A percentile compares a stretch with the other conserved stretches of the same genome.
Conservation (phyloP, 2,113 vertebrate species). For the Hemiprocne comata region DNA sequence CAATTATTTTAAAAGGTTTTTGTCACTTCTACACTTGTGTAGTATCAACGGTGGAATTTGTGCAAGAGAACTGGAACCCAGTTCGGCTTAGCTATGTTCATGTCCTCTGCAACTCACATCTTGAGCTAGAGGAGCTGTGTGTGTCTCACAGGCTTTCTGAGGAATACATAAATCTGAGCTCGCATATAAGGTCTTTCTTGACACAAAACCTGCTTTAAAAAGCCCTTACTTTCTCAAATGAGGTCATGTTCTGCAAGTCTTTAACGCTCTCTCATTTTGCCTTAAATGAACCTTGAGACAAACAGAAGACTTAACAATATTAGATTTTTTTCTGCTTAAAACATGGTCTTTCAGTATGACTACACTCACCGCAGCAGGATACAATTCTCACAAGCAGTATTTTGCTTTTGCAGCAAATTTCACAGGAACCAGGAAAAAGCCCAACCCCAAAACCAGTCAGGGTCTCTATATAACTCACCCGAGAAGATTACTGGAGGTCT, state of each 20-base stretch:
- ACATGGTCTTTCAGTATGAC: neutral
- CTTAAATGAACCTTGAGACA: neutral
- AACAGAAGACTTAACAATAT: neutral
- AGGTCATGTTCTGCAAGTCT: neutral
- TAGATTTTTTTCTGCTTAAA: neutral
- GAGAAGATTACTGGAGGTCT: neutral
- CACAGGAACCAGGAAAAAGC: neutral
- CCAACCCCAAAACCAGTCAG: neutral
- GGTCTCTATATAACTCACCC: neutral
- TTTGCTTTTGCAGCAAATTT: conserved; percentile 25
- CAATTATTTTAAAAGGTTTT: neutral
- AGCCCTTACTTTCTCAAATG: neutral
- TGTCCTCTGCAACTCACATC: accelerated
- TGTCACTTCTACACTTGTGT: neutral
- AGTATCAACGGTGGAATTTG: neutral
- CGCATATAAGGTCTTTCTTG: neutral
- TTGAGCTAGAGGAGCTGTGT: neutral
- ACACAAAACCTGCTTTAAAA: neutral
- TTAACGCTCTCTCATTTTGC: neutral
- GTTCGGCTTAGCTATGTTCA: neutral
- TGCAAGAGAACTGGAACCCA: neutral
- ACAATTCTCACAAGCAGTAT: neutral
- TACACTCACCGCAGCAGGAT: neutral
- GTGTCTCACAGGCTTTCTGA: neutral
- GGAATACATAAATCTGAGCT: neutral